These are phyloP conservation scores for Anguilla obscura DNA, from an alignment of 2,797 vertebrate species.

Conservation along the genomic window DNA sequence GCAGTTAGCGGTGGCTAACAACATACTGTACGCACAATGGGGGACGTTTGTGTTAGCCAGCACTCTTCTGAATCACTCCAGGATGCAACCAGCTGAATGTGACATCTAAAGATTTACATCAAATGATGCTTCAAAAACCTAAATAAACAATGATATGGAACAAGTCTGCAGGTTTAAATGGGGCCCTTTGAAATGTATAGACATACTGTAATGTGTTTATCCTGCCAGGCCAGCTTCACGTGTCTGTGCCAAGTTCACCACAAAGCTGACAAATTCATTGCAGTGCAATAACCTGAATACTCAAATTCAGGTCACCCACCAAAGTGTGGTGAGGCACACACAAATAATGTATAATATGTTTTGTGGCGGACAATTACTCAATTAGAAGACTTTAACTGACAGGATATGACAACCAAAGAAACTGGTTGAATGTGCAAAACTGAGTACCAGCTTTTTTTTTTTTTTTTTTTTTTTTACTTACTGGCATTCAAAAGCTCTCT, in stretches of 20 bases:
- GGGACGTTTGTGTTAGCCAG: background rate
- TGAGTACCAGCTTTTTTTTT: background rate
- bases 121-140: background rate
- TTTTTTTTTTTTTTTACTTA: constrained; percentile 18
- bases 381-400: too few relatives aligned
- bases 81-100: background rate
- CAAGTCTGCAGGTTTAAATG: background rate
- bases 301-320: constrained; percentile 52
- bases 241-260: constrained; percentile 61
- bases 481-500: constrained; percentile 28
- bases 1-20: background rate
- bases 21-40: background rate
- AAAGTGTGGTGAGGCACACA: constrained; percentile 26
- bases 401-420: too few relatives aligned
- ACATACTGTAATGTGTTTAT: constrained; percentile 40
- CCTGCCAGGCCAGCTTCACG: constrained; percentile 54
- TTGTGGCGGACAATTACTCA: too few relatives aligned
- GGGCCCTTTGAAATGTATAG: background rate
- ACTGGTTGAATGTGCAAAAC: too few relatives aligned
- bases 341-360: constrained; percentile 3
- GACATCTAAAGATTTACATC: background rate
- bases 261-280: constrained; percentile 66
- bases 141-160: constrained; percentile 6
- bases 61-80: background rate
- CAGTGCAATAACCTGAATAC: constrained; percentile 40